A percentile compares a stretch with the other conserved stretches of the same genome.
Evolutionary conservation across 2,888 invertebrate genomes (phyloP).

Genomic region (Temnothorax rugatulus): DNA sequence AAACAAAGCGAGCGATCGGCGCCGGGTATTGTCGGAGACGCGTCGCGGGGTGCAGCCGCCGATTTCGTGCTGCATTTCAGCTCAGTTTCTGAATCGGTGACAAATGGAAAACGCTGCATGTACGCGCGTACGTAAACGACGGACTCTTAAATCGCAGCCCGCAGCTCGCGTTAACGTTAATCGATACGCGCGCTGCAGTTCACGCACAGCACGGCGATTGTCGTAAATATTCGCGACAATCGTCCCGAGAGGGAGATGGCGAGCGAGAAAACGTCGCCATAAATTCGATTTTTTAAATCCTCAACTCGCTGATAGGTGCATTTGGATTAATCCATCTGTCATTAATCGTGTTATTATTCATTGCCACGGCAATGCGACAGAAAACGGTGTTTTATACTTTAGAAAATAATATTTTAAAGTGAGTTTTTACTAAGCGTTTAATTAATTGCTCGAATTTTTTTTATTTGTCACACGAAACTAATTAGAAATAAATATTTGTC

Average conservation of each 20-base stretch:
- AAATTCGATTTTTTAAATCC: constrained; percentile 19
- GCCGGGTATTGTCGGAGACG: constrained; percentile 44
- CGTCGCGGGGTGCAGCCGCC: background rate
- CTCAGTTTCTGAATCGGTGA: constrained; percentile 43
- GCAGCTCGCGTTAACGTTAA: constrained; percentile 31
- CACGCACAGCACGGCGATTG: background rate
- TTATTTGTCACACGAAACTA: background rate
- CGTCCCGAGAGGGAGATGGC: background rate
- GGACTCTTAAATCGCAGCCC: constrained; percentile 39
- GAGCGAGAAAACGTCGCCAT: background rate
- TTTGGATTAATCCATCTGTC: background rate
- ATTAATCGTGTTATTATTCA: background rate
- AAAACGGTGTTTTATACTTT: background rate
- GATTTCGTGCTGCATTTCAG: constrained; percentile 39
- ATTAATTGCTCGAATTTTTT: background rate
- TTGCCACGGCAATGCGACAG: too few species aligned
- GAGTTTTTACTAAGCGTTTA: background rate
- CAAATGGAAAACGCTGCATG: constrained; percentile 47
- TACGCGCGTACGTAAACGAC: constrained; percentile 6
- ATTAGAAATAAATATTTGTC: background rate
- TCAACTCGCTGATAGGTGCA: background rate
- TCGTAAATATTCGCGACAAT: constrained; percentile 39
- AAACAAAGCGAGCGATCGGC: constrained; percentile 47
- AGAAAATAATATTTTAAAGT: background rate
- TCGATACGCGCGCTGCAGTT: constrained; percentile 20